Evolutionary conservation across 2,888 invertebrate species (phyloP), one percentile per base, ranked within the genome.

Genomic region (Torymus aiolomorphi): DNA sequence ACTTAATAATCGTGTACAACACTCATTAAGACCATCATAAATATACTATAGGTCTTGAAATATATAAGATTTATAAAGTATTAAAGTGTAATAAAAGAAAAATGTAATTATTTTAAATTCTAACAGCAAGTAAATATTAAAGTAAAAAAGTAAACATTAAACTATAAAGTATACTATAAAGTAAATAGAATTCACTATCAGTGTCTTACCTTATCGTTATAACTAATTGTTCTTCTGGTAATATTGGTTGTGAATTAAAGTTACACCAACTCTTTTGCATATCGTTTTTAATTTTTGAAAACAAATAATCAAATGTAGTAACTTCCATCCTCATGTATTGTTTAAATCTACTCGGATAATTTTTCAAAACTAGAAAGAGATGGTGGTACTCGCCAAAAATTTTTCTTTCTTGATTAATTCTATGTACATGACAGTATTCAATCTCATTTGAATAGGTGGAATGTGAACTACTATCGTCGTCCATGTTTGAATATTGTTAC

Each of bases 241-340:
- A 12, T 13, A 74, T 66, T 2, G 66, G 65, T 16, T 66, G 20
- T 2, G 18, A 31, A n/a, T 74, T 56, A 1, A 74, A 74, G 16
- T 66, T 74, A 16, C 74, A 74, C 74, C 74, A 74, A 57, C 66
- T 66, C 20, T 65, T 63, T 3, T 14, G 13, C 10, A 63, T 57
- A 4, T 2, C 14, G 2, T 1, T 31, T 24, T 66, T 10, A 1
- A 14, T 42, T 31, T 65, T 66, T 0, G 57, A 51, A 16, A 74
- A 42, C 16, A 65, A 13, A 42, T 74, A 74, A 31, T 52, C 2
- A 18, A 74, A 74, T 3, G 66, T 66, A 56, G 31, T 16, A 4
- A 65, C 18, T 13, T 42, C 66, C 74, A 74, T 74, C 12, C 74
- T 56, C 13, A 52, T 65, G 13, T 74, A 74, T 11, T 66, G 42